Conservation (phyloP, 2,888 invertebrate genomes). For the Luffia ferchaultella region DNA sequence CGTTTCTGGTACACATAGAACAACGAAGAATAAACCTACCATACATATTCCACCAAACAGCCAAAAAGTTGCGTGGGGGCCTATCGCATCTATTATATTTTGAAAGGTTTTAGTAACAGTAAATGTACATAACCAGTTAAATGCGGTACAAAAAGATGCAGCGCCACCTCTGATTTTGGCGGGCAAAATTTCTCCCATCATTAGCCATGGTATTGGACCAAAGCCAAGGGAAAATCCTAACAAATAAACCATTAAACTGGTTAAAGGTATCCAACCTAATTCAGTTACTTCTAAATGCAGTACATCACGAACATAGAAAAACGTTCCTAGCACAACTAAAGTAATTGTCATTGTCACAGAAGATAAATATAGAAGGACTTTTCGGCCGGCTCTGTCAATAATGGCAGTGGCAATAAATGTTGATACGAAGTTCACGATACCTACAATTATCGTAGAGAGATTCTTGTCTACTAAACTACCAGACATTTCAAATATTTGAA, state of each 20-base stretch:
- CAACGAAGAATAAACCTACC: conserved; percentile 79
- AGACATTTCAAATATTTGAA: conserved; percentile 85
- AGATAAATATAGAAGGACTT: conserved; percentile 86
- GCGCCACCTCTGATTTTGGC: conserved; percentile 89
- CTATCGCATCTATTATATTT: conserved; percentile 71
- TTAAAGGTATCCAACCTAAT: conserved; percentile 82
- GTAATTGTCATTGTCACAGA: conserved; percentile 81
- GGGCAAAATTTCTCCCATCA: conserved; percentile 94
- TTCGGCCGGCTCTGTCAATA: conserved; percentile 89
- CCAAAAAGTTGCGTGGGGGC: conserved; percentile 84
- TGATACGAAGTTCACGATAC: conserved; percentile 88
- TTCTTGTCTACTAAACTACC: conserved; percentile 83
- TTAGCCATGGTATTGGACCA: conserved; percentile 86
- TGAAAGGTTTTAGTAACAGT: conserved; percentile 87
- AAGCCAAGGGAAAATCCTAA: conserved; percentile 87
- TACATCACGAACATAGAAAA: conserved; percentile 72
- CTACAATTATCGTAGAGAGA: conserved; percentile 86
- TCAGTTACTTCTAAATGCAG: conserved; percentile 55
- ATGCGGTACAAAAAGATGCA: conserved; percentile 88
- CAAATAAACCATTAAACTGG: conserved; percentile 83
- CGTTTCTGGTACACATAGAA: conserved; percentile 89
- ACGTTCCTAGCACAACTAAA: conserved; percentile 75
- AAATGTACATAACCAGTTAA: conserved; percentile 94
- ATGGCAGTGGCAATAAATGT: conserved; percentile 86
- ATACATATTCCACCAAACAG: conserved; percentile 80